These are phyloP conservation scores for Phyllostomus hastatus DNA, from an alignment of 2,113 vertebrate genomes.

Conservation along the genomic window DNA sequence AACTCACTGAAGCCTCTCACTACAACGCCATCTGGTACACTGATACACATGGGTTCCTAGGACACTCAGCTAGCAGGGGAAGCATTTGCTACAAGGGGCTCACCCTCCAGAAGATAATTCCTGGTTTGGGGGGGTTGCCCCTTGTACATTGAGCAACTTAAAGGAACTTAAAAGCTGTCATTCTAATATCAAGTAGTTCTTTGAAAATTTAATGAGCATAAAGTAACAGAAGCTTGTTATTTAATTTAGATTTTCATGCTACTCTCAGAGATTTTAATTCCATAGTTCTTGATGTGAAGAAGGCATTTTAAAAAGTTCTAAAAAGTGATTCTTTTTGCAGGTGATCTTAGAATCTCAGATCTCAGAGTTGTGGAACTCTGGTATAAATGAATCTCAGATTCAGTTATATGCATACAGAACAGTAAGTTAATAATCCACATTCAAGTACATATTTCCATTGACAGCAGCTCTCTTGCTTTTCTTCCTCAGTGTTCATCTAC, in stretches of 20 bases:
- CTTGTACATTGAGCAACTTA: not conserved
- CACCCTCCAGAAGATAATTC: no score
- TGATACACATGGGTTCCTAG: no score
- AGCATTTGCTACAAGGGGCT: no score
- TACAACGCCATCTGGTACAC: no score
- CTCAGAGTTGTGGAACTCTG: not conserved
- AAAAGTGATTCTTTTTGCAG: not conserved
- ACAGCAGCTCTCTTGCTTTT: not conserved
- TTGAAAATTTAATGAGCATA: not conserved
- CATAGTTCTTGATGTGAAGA: not conserved
- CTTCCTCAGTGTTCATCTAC: not conserved
- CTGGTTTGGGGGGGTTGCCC: no score
- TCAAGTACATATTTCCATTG: not conserved
- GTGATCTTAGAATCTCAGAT: not conserved
- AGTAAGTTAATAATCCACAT: not conserved
- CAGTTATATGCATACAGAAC: not conserved
- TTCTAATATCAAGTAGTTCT: not conserved
- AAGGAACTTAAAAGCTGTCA: not conserved
- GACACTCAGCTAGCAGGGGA: no score
- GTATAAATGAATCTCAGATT: not conserved
- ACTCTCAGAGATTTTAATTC: not conserved
- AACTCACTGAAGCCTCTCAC: no score
- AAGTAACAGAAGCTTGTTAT: not conserved
- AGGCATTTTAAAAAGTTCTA: not conserved
- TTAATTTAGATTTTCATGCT: not conserved